phyloP scores from a whole-genome alignment of 2,113 vertebrate genomes.

The Ahaetulla prasina region DNA sequence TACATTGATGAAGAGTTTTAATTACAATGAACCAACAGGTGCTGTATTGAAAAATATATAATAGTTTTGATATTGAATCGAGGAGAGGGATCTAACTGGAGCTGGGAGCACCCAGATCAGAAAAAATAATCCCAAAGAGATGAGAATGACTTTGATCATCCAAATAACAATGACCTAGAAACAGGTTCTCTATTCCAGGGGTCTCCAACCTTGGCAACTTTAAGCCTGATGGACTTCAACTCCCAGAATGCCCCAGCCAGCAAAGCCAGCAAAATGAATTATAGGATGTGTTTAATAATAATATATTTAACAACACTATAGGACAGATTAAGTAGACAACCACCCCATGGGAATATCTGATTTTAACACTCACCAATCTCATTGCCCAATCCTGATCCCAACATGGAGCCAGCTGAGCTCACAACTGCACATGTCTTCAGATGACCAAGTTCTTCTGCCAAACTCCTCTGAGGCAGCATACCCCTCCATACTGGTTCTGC shows the following conservation, averaged over 20 bases:
- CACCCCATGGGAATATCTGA: not conserved
- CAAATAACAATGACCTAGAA: not conserved
- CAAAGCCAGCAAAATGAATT: no score
- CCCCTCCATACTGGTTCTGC: not conserved
- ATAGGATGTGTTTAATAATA: not conserved
- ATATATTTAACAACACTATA: not conserved
- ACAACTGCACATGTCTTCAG: conserved; percentile 9
- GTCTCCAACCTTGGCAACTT: no score
- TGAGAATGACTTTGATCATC: not conserved
- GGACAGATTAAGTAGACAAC: not conserved
- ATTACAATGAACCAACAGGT: not conserved
- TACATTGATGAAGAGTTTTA: not conserved
- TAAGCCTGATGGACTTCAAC: no score
- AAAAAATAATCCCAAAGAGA: not conserved
- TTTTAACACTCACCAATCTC: conserved; percentile 16
- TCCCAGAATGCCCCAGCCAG: no score
- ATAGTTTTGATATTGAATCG: not conserved
- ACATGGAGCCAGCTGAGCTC: conserved; percentile 18
- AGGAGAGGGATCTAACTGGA: not conserved
- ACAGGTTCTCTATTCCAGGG: not conserved
- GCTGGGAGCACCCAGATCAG: not conserved
- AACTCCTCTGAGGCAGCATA: not conserved
- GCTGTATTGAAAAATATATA: not conserved
- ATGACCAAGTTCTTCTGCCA: not conserved
- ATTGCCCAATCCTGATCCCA: conserved; percentile 1